These are phyloP conservation scores for Pseudorectes ferrugineus DNA, from an alignment of 2,113 vertebrate genomes.

Conservation along the genomic window DNA sequence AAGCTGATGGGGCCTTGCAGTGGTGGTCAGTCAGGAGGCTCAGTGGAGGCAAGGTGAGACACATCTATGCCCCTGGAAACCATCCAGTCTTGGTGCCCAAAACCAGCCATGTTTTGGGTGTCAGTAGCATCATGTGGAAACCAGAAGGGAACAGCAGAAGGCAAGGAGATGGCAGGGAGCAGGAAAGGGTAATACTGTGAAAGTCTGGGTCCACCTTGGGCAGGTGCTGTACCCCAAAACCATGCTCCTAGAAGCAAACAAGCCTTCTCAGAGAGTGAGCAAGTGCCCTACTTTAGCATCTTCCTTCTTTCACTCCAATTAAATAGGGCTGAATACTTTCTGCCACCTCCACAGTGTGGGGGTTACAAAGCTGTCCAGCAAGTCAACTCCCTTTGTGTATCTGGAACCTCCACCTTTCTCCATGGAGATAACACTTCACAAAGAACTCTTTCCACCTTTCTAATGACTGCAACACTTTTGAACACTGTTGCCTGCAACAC, in stretches of 20 bases:
- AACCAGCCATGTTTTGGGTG: neutral
- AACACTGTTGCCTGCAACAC: neutral
- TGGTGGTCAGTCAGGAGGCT: neutral
- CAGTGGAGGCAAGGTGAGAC: neutral
- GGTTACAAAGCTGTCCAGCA: neutral
- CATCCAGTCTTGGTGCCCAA: neutral
- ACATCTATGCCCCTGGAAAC: fast-evolving
- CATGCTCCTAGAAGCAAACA: neutral
- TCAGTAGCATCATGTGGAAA: neutral
- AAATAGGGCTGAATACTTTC: neutral
- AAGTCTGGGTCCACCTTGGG: neutral
- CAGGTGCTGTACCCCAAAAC: neutral
- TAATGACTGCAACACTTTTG: neutral
- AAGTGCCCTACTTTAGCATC: neutral
- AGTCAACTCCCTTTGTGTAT: neutral
- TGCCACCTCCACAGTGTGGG: neutral
- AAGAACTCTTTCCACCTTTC: neutral
- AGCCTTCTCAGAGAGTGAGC: neutral
- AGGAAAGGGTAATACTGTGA: neutral
- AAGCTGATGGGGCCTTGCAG: neutral
- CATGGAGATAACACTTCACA: fast-evolving
- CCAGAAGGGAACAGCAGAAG: neutral
- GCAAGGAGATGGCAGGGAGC: neutral
- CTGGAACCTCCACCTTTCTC: neutral
- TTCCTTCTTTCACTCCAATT: neutral